phyloP scores from a whole-genome alignment of 2,888 invertebrate species.

The Octonoba sinensis region DNA sequence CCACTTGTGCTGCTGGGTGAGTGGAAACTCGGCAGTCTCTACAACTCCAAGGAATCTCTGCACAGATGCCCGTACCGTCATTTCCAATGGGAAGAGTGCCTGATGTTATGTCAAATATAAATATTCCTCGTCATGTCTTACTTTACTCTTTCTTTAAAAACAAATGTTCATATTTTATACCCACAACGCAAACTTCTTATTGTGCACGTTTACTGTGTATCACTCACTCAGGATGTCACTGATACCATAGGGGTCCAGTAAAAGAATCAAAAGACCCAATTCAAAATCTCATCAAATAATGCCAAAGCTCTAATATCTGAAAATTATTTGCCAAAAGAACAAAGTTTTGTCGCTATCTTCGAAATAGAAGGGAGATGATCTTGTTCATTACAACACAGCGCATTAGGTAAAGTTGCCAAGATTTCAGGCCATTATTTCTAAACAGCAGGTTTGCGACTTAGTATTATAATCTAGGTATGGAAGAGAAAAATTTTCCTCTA shows the following conservation, averaged over 20 bases:
- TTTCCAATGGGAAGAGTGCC: constrained; percentile 63
- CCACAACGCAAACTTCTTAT: constrained; percentile 58
- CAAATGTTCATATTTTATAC: constrained; percentile 61
- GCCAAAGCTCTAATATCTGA: constrained; percentile 43
- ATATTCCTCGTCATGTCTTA: constrained; percentile 57
- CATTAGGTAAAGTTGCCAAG: constrained; percentile 52
- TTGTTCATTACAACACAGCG: constrained; percentile 47
- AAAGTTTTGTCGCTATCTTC: constrained; percentile 55
- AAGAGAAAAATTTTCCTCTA: constrained; percentile 59
- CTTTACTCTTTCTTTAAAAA: constrained; percentile 60
- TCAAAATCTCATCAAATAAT: constrained; percentile 57
- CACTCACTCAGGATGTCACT: constrained; percentile 56
- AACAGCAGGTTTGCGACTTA: constrained; percentile 56
- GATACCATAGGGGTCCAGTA: constrained; percentile 44
- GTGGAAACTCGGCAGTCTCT: constrained; percentile 34
- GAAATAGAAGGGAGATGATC: constrained; percentile 35
- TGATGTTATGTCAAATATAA: constrained; percentile 50
- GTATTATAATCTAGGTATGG: constrained; percentile 56
- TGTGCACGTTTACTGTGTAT: constrained; percentile 60
- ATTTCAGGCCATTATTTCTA: constrained; percentile 57
- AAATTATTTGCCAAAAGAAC: constrained; percentile 59
- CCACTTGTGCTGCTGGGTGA: constrained; percentile 58
- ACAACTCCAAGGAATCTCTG: constrained; percentile 32
- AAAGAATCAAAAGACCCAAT: constrained; percentile 45
- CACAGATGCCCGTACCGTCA: constrained; percentile 54